Evolutionary conservation across 2,113 vertebrate genomes (phyloP).

Genomic region (Gavia stellata): DNA sequence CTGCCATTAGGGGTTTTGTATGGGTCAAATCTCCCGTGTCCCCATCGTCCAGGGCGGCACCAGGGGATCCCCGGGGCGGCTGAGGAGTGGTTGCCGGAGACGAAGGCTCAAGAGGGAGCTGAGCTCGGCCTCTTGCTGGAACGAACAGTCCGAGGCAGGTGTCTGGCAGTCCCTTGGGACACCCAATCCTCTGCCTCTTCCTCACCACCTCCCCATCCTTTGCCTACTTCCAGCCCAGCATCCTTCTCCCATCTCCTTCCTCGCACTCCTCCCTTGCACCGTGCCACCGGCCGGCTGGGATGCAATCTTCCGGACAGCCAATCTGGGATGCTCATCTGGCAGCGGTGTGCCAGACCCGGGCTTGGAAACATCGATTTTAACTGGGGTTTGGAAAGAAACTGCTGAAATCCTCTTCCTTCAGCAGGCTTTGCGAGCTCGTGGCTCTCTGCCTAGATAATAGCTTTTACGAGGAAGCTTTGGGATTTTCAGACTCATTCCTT

Average conservation of each 20-base stretch:
- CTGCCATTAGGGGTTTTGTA: neutral
- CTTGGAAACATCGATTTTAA: neutral
- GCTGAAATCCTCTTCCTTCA: neutral
- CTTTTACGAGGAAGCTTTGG: neutral
- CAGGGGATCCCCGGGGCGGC: neutral
- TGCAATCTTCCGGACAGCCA: neutral
- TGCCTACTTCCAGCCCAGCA: neutral
- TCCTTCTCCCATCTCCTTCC: neutral
- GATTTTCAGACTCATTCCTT: neutral
- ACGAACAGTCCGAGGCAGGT: neutral
- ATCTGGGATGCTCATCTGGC: neutral
- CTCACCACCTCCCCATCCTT: neutral
- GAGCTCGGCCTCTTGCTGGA: neutral
- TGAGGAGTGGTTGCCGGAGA: neutral
- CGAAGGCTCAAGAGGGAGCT: neutral
- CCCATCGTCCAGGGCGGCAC: neutral
- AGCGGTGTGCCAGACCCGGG: neutral
- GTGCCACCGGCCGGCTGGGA: accelerated
- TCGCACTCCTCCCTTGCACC: neutral
- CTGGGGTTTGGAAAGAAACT: neutral
- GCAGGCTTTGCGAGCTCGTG: neutral
- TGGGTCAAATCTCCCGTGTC: neutral
- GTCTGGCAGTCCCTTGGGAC: neutral
- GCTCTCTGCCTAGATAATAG: neutral
- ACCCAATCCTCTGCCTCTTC: neutral